These are phyloP conservation scores for Neoitamus cyanurus DNA, from an alignment of 2,888 invertebrate genomes.

Conservation along the genomic window DNA sequence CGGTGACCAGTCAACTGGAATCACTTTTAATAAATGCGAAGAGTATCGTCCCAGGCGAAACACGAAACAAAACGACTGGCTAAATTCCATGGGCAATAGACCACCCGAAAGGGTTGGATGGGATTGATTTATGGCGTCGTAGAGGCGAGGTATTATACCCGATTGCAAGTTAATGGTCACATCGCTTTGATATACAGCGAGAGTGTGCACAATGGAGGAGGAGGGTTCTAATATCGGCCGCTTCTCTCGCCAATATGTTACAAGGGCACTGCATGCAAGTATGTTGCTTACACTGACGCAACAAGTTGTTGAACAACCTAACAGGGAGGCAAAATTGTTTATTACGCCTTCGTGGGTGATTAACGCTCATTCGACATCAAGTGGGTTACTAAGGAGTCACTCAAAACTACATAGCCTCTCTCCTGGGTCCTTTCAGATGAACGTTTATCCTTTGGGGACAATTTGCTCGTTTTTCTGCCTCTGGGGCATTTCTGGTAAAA, in stretches of 20 bases:
- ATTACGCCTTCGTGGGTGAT: conserved; percentile 48
- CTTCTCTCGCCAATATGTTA: background rate
- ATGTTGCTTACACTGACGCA: background rate
- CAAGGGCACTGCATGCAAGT: background rate
- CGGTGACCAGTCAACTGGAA: too few relatives aligned
- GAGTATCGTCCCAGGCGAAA: too few relatives aligned
- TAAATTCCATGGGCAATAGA: background rate
- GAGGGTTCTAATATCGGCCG: background rate
- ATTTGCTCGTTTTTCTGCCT: too few relatives aligned
- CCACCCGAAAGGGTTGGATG: background rate
- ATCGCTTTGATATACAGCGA: background rate
- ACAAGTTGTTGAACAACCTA: conserved; percentile 4
- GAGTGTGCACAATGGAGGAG: background rate
- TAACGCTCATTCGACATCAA: conserved; percentile 46
- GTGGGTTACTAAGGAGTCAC: conserved; percentile 6
- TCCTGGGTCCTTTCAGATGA: too few relatives aligned
- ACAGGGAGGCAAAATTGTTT: conserved; percentile 22
- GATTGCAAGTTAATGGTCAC: conserved; percentile 19
- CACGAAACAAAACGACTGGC: background rate
- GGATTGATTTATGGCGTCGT: background rate
- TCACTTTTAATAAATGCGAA: too few relatives aligned
- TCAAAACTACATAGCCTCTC: background rate
- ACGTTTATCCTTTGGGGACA: too few relatives aligned
- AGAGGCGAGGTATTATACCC: background rate
- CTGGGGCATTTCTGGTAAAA: too few relatives aligned